Evolutionary conservation across 2,797 vertebrate species (phyloP), one percentile per base, ranked within the genome.

Genomic region (Darevskia nairensis): DNA sequence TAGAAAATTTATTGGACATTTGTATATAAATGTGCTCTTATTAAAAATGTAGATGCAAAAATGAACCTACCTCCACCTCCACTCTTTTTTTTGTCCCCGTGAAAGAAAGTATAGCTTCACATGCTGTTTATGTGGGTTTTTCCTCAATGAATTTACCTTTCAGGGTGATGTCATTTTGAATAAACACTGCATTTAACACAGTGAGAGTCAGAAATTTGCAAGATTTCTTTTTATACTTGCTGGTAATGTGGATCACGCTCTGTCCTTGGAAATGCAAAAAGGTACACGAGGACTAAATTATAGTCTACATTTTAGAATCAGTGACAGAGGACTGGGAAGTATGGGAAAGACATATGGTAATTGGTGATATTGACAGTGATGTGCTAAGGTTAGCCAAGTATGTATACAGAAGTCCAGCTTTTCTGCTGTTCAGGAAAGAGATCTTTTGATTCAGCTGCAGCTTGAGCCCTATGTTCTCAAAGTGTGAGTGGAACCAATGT

Each of bases 21-120:
- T 68, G 41, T 44, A 44, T 66, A 68, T 44, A 78, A 55, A 68
- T 66, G 8, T 68, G 19, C 59, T 68, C 84, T 86, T 78, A 68
- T 78, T 68, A 68, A 86, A 46, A 68, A 78, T 68, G 11, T 86
- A 78, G 59, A 68, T 75, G 69, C 29, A 68, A 74, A 46, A 78
- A 86, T 27, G 61, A 78, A 44, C 19, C 23, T 64, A 11, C 74
- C 76, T 77, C 84, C 35, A 66, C 72, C 59, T 44, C 74, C 27
- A 13, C 39, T 84, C 23, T 72, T 84, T 75, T 75, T 35, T 50
- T 84, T 75, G 27, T 41, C 50, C 27, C 50, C 32, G 15, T 27
- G 69, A 8, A 84, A 50, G 82, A 69, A 72, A 74, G 69, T 55
- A 84, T 32, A 84, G 71, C 23, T 75, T 32, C 69, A 59, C 68